Base-by-base conservation (phyloP, 1,140 invertebrate genomes). In the Zaprionus davidi region DNA sequence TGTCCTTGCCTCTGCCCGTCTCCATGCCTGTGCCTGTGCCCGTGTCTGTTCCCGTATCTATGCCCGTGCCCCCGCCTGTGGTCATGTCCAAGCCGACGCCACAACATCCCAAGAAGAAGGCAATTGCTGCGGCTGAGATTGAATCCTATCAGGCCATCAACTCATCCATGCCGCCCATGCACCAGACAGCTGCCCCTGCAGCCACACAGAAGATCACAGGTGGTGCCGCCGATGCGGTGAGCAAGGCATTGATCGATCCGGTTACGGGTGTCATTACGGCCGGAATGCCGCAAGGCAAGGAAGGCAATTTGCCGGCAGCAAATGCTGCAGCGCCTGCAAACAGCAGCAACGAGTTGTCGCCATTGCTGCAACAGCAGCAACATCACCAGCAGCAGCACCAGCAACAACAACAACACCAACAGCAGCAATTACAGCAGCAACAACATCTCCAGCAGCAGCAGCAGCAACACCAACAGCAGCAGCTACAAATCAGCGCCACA, bases 211-310 rank as follows among this genome's bases (percentile, higher is more conserved):
- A 92, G 75, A 90, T 85, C 20, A 92, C 91, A 0, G 91, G 91
- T 7, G 91, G 91, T 31, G 87, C 84, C 28, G 91, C 91, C 6
- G 91, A 92, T 75, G 84, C 84, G 2, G 91, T 91, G 0, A 92
- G 82, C 71, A 92, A 92, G 51, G 77, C 91, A 6, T 86, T 96
- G 11, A 96, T 97, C 26, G 96, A 97, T 93, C 96, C 96, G 1
- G 96, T 96, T 0, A 97, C 96, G 2, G 96, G 96, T 11, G 93
- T 96, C 77, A 93, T 97, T 44, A 96, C 95, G 53, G 95, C 95
- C 1, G 95, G 96, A 94, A 93, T 95, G 77, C 90, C 86, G 0
- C 95, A 96, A 79, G 95, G 95, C 34, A 96, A 96, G 82, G 96
- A 96, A 82, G 96, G 88, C 2, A 92, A 91, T 58, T 49, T 92